A percentile compares a stretch with the other conserved stretches of the same genome.
Evolutionary conservation across 2,797 vertebrate genomes (phyloP).

Genomic region (Manis crassicaudata): DNA sequence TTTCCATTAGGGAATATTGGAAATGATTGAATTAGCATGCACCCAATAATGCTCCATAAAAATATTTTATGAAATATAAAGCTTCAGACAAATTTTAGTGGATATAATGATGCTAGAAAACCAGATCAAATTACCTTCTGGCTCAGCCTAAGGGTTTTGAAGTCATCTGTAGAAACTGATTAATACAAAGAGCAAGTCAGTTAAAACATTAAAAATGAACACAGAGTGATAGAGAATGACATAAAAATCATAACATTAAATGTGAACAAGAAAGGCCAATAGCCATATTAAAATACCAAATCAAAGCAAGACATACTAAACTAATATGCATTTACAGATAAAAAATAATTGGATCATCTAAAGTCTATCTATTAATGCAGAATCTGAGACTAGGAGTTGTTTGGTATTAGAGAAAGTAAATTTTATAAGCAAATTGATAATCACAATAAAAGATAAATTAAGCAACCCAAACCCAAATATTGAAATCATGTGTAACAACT

Average conservation of each 20-base stretch:
- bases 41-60: conserved; percentile 31
- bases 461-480: conserved; percentile 11
- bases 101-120: conserved; percentile 58
- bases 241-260: conserved; percentile 71
- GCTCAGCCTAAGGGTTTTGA: conserved; percentile 52
- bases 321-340: conserved; percentile 24
- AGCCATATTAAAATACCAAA: conserved; percentile 63
- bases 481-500: conserved; percentile 1
- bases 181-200: conserved; percentile 67
- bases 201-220: conserved; percentile 60
- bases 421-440: conserved; percentile 23
- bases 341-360: conserved; percentile 39
- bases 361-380: conserved; percentile 22
- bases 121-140: conserved; percentile 61
- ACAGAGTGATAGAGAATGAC: conserved; percentile 58
- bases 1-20: conserved; percentile 61
- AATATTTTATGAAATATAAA: conserved; percentile 60
- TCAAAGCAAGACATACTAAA: conserved; percentile 48
- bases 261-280: conserved; percentile 61
- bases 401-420: conserved; percentile 40
- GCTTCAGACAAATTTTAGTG: conserved; percentile 55
- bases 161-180: conserved; percentile 60
- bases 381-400: conserved; percentile 15
- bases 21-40: conserved; percentile 53
- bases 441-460: conserved; percentile 11